Evolutionary conservation across 53 echinoderm and acorn worm genomes (phyloP), one percentile per base, ranked within the genome.

Genomic region (Antedon mediterranea): DNA sequence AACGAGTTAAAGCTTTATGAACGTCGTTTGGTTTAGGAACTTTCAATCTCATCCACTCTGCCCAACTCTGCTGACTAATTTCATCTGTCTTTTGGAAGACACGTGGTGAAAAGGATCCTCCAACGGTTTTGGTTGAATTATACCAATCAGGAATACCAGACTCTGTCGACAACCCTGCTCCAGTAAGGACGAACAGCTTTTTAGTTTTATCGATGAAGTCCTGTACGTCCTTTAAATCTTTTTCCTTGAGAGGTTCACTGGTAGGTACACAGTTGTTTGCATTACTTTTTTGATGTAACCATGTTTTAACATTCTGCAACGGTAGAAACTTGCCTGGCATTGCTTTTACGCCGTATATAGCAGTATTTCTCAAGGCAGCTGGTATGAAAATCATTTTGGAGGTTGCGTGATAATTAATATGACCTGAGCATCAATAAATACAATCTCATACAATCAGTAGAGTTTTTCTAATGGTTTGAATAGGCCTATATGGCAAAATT

Each of bases 101-200:
- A n/a, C n/a, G n/a, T n/a, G n/a, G n/a, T n/a, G n/a, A n/a, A n/a
- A n/a, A n/a, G n/a, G n/a, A n/a, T n/a, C 98, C 98, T 1, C 93
- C 98, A 18, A 85, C 92, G 30, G n/a, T n/a, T n/a, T 98, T 93
- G 20, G 92, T 93, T 9, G n/a, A n/a, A n/a, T n/a, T n/a, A n/a
- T 98, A 80, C 71, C 93, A 98, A 72, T 98, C 98, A 4, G 98
- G 98, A 30, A 98, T 98, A 9, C 98, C 98, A 0, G 98, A 98
- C 43, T 98, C 98, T 3, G 98, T 98, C 4, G 98, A 98, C 32
- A 98, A 79, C 6, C 98, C 98, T 28, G 98, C 98, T 57, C 98
- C 98, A 15, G 98, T 98, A 74, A 98, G 71, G 8, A 98, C 85
- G 28, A 98, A 81, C 29, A 98, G 71, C 29, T 74, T 84, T 28